phyloP scores from a whole-genome alignment of 2,113 vertebrate species.

The Oceanites oceanicus region DNA sequence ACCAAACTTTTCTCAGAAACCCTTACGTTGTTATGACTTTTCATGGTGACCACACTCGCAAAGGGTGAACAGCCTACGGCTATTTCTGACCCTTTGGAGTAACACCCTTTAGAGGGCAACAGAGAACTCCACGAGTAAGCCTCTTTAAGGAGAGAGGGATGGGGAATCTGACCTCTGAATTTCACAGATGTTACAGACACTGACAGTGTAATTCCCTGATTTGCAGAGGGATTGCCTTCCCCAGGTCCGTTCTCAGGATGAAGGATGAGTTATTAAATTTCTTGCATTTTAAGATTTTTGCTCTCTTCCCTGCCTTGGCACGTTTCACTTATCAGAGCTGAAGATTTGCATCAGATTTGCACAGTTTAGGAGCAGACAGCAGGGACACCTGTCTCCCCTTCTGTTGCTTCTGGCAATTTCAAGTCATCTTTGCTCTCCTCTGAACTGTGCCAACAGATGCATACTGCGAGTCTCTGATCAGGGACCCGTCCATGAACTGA shows the following conservation, averaged over 20 bases:
- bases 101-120: background rate
- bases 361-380: conserved; percentile 48
- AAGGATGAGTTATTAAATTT: background rate
- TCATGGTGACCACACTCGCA: background rate
- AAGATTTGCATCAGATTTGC: conserved; percentile 39
- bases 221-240: background rate
- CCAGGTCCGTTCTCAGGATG: background rate
- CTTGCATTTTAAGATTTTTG: background rate
- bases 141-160: background rate
- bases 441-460: conserved; percentile 12
- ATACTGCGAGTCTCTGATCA: background rate
- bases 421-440: conserved; percentile 26
- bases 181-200: background rate
- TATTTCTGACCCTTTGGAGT: background rate
- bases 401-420: conserved; percentile 48
- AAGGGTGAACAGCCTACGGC: background rate
- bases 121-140: background rate
- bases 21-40: rapidly evolving
- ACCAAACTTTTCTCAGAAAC: background rate
- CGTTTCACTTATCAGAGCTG: background rate
- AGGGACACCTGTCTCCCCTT: conserved; percentile 17
- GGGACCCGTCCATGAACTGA: background rate
- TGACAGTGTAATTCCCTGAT: background rate
- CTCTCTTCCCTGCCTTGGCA: conserved; percentile 31
- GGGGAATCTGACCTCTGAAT: background rate